phyloP scores from a whole-genome alignment of 2,888 invertebrate genomes.

The Cecidostiba fungosa region DNA sequence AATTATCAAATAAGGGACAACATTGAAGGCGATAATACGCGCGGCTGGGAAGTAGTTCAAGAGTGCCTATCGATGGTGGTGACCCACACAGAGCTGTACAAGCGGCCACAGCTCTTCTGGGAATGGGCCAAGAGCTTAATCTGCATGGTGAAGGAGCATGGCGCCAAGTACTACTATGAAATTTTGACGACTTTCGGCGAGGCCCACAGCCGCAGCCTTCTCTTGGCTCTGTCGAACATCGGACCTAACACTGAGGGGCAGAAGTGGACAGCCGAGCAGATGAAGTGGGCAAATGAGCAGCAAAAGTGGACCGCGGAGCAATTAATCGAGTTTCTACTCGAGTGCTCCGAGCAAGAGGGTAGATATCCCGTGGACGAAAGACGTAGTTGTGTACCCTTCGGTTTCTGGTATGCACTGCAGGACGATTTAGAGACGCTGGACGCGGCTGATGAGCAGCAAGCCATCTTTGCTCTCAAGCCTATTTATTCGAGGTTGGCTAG shows the following conservation, averaged over 20 bases:
- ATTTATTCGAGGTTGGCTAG: conserved; percentile 90
- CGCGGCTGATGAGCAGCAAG: conserved; percentile 71
- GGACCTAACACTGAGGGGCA: conserved; percentile 71
- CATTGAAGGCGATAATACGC: conserved; percentile 66
- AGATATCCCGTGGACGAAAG: conserved; percentile 94
- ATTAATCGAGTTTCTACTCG: conserved; percentile 87
- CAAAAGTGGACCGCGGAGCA: conserved; percentile 83
- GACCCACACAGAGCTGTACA: conserved; percentile 71
- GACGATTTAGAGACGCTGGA: conserved; percentile 80
- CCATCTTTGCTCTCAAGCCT: conserved; percentile 82
- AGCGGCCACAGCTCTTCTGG: conserved; percentile 73
- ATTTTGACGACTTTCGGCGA: conserved; percentile 80
- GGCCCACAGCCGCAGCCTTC: conserved; percentile 81
- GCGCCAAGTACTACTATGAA: conserved; percentile 74
- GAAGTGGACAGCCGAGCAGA: conserved; percentile 82
- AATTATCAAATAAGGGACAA: conserved; percentile 66
- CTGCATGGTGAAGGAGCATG: conserved; percentile 71
- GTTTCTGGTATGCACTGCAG: conserved; percentile 96
- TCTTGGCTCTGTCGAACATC: conserved; percentile 81
- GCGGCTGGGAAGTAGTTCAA: conserved; percentile 73
- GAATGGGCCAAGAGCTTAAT: conserved; percentile 74
- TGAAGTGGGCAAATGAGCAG: conserved; percentile 75
- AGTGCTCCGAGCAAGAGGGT: conserved; percentile 91
- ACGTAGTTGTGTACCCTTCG: conserved; percentile 91
- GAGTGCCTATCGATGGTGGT: conserved; percentile 74